Percentiles rank a stretch among this genome's conserved stretches.
Evolutionary conservation across 2,888 invertebrate genomes (phyloP).

Genomic region (Furcula furcula): DNA sequence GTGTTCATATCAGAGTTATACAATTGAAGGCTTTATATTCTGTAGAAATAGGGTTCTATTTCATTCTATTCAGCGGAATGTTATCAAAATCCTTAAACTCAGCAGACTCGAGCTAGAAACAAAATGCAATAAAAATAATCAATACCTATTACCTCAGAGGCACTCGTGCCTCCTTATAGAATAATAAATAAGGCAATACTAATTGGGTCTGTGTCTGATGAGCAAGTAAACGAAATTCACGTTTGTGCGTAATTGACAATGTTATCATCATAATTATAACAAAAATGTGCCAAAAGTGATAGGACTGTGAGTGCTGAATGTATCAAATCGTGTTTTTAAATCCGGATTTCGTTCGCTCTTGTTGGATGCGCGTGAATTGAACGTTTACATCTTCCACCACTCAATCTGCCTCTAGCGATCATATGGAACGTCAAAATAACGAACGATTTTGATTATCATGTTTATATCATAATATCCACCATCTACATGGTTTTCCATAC

Average conservation of each 20-base stretch:
- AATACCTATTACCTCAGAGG: slow-evolving; percentile 77
- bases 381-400: slow-evolving; percentile 14
- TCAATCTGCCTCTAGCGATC: slow-evolving; percentile 10
- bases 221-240: slow-evolving; percentile 33
- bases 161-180: slow-evolving; percentile 63
- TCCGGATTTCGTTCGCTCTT: slow-evolving; percentile 32
- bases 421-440: slow-evolving; percentile 13
- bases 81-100: slow-evolving; percentile 37
- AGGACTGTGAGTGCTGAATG: slow-evolving; percentile 21
- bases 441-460: slow-evolving; percentile 13
- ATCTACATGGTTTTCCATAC: slow-evolving; percentile 10
- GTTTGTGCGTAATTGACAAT: slow-evolving; percentile 37
- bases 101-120: slow-evolving; percentile 42
- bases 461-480: slow-evolving; percentile 11
- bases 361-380: slow-evolving; percentile 27
- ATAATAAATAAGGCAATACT: slow-evolving; percentile 47
- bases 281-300: slow-evolving; percentile 66
- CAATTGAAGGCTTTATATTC: slow-evolving; percentile 38
- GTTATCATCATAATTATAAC: slow-evolving; percentile 41
- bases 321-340: slow-evolving; percentile 14
- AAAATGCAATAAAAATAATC: slow-evolving; percentile 54
- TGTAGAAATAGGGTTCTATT: slow-evolving; percentile 38
- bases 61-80: slow-evolving; percentile 46
- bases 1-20: slow-evolving; percentile 52
- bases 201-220: slow-evolving; percentile 51